These are phyloP conservation scores for Caenorhabditis macrosperma DNA, from an alignment of 2,888 invertebrate species.

Conservation along the genomic window DNA sequence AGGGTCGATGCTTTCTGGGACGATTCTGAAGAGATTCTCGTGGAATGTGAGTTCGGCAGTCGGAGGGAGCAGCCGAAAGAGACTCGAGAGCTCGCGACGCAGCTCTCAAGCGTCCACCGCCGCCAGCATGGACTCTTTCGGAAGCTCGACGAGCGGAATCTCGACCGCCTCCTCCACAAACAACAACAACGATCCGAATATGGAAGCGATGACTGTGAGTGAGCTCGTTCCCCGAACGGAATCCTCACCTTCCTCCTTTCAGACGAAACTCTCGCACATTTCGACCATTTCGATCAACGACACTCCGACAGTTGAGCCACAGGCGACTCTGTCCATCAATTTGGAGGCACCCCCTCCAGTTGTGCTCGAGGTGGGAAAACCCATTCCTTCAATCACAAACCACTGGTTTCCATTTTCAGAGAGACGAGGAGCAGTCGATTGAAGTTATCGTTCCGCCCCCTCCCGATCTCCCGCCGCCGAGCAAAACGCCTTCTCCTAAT, in stretches of 20 bases:
- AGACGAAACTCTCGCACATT: constrained; percentile 51
- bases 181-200: constrained; percentile 46
- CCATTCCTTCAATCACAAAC: not conserved
- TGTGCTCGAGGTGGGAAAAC: not conserved
- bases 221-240: not conserved
- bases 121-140: constrained; percentile 76
- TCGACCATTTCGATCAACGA: constrained; percentile 63
- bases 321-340: constrained; percentile 40
- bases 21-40: constrained; percentile 70
- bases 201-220: constrained; percentile 40
- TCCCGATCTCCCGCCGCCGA: constrained; percentile 67
- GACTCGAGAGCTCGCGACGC: constrained; percentile 69
- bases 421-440: constrained; percentile 34
- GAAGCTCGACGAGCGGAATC: constrained; percentile 79
- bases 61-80: constrained; percentile 64
- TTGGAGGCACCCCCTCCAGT: constrained; percentile 42
- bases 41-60: constrained; percentile 68
- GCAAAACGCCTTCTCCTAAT: constrained; percentile 57
- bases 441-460: constrained; percentile 62
- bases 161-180: constrained; percentile 70
- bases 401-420: constrained; percentile 4
- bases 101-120: constrained; percentile 74
- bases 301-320: constrained; percentile 28
- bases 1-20: constrained; percentile 56
- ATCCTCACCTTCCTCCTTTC: not conserved